Conservation (phyloP, 1,140 invertebrate species). For the Charaxes varanes region DNA sequence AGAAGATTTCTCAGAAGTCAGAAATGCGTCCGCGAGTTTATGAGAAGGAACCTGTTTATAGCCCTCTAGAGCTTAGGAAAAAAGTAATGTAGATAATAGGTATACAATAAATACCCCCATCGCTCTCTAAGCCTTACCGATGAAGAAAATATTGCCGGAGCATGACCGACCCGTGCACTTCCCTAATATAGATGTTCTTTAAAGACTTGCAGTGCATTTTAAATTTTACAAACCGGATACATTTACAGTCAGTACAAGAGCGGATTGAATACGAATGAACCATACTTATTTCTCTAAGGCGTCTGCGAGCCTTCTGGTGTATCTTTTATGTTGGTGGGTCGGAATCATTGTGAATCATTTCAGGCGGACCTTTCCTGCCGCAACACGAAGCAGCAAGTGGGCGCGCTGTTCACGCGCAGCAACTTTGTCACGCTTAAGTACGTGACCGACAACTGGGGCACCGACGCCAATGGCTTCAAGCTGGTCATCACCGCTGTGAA, state of each 20-base stretch:
- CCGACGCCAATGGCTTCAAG: constrained; percentile 91
- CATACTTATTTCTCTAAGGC: no score
- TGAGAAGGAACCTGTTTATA: no score
- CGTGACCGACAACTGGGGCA: constrained; percentile 93
- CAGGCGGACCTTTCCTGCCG: constrained; percentile 93
- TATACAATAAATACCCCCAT: constrained; percentile 46
- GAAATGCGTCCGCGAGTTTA: no score
- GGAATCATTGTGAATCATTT: no score
- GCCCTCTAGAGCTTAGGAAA: no score
- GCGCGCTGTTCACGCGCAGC: constrained; percentile 90
- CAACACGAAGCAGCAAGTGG: constrained; percentile 90
- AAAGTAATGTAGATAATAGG: no score
- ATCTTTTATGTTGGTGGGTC: no score
- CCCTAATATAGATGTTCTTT: constrained; percentile 8
- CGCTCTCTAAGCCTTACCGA: constrained; percentile 52
- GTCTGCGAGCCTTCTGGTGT: no score
- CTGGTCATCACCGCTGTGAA: constrained; percentile 95
- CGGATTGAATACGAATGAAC: no score
- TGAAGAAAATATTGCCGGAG: constrained; percentile 57
- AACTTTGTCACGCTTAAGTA: constrained; percentile 96
- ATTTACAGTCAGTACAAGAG: no score
- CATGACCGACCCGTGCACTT: constrained; percentile 26
- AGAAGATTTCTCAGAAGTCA: no score
- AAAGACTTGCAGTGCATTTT: constrained; percentile 6
- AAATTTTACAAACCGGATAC: no score